phyloP scores from a whole-genome alignment of 2,797 vertebrate genomes.

The Chelidonichthys spinosus region DNA sequence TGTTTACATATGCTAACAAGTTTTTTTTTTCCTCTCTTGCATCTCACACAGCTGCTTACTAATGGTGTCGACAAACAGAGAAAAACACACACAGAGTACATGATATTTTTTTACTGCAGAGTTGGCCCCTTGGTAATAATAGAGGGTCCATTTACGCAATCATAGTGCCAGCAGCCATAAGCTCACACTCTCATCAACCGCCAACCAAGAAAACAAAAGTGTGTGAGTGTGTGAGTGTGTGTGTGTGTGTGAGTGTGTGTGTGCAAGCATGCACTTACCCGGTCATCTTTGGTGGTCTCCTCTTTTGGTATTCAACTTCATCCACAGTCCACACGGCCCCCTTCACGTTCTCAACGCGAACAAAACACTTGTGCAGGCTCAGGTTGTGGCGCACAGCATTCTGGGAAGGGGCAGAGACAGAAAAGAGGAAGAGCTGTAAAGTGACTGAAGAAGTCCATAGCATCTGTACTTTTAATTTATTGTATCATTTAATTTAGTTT shows the following conservation, averaged over 20 bases:
- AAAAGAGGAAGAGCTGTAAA: not conserved
- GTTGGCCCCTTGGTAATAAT: slow-evolving; percentile 73
- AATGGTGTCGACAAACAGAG: slow-evolving; percentile 79
- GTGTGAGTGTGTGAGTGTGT: slow-evolving; percentile 45
- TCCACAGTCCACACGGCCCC: slow-evolving; percentile 99
- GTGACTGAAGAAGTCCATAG: not conserved
- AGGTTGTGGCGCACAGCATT: slow-evolving; percentile 99
- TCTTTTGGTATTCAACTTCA: slow-evolving; percentile 98
- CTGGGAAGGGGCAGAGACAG: slow-evolving; percentile 72
- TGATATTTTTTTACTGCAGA: slow-evolving; percentile 54
- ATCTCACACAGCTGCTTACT: slow-evolving; percentile 79
- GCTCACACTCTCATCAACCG: slow-evolving; percentile 66
- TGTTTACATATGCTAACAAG: slow-evolving; percentile 82
- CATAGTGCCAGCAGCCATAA: slow-evolving; percentile 69
- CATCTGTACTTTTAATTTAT: not conserved
- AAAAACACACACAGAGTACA: slow-evolving; percentile 55
- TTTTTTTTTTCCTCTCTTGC: slow-evolving; percentile 65
- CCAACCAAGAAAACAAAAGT: slow-evolving; percentile 27
- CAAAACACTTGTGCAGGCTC: slow-evolving; percentile 99
- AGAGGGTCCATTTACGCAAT: slow-evolving; percentile 74
- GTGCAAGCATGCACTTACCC: slow-evolving; percentile 84
- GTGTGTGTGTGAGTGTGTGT: slow-evolving; percentile 45
- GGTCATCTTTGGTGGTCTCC: slow-evolving; percentile 99
- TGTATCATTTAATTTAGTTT: not conserved
- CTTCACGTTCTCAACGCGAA: slow-evolving; percentile 99